A percentile compares a stretch with the other conserved stretches of the same genome.
These are phyloP conservation scores for Drosophila multiciliata DNA, from an alignment of 2,888 invertebrate genomes.

Conservation along the genomic window DNA sequence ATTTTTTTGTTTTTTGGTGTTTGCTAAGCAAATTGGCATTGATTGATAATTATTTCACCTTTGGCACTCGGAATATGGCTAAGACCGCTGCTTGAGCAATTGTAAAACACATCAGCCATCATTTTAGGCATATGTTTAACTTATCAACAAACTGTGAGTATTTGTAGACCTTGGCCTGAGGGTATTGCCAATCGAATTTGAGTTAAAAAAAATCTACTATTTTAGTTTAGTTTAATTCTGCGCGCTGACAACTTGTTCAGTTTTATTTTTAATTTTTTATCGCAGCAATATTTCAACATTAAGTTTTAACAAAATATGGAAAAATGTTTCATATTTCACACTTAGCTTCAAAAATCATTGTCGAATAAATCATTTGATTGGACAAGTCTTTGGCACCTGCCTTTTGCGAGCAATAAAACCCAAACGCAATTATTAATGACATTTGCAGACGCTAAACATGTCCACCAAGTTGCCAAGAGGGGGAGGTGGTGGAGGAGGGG, in stretches of 20 bases:
- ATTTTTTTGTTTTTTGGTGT: conserved; percentile 39
- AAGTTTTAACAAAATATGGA: conserved; percentile 15
- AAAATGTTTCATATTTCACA: conserved; percentile 24
- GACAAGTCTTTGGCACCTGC: conserved; percentile 30
- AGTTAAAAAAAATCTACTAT: neutral
- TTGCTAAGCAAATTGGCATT: conserved; percentile 73
- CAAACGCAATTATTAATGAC: conserved; percentile 66
- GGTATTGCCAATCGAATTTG: neutral
- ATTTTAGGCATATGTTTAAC: conserved; percentile 13
- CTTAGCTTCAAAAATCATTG: conserved; percentile 23
- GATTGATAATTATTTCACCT: conserved; percentile 70
- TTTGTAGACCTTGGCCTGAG: conserved; percentile 24
- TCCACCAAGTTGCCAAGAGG: conserved; percentile 17
- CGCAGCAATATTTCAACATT: conserved; percentile 5
- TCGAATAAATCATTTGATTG: conserved; percentile 62
- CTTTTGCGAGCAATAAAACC: conserved; percentile 24
- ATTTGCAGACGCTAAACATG: conserved; percentile 58
- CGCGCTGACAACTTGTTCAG: neutral
- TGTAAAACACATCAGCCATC: conserved; percentile 26
- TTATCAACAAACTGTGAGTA: conserved; percentile 11
- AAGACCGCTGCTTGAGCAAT: conserved; percentile 25
- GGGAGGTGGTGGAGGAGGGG: neutral
- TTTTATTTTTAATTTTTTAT: neutral
- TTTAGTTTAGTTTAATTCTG: neutral
- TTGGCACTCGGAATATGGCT: conserved; percentile 37